These are phyloP conservation scores for Macrocentrus cingulum DNA, from an alignment of 1,140 invertebrate genomes.

Conservation along the genomic window DNA sequence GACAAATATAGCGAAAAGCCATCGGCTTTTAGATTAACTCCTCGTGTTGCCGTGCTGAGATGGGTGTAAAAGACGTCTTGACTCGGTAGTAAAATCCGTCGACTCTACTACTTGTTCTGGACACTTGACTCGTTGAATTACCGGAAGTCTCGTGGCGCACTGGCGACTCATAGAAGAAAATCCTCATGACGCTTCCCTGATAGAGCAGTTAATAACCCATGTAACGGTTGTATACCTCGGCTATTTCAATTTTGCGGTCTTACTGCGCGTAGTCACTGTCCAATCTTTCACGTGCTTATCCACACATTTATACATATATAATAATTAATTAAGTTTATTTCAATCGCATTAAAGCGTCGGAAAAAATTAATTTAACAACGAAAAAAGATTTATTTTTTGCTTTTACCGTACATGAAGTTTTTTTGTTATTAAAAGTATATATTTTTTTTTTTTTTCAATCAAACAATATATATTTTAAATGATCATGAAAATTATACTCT, in stretches of 20 bases:
- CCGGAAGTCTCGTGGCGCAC: background rate
- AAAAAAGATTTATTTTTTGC: too few species aligned
- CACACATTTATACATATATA: background rate
- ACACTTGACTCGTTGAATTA: background rate
- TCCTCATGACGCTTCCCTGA: background rate
- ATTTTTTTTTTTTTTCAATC: too few species aligned
- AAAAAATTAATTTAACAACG: too few species aligned
- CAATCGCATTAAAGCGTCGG: background rate
- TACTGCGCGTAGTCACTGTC: constrained; percentile 1
- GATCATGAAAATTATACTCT: too few species aligned
- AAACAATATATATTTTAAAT: too few species aligned
- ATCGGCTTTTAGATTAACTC: background rate
- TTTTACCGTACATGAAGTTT: too few species aligned
- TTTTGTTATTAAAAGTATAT: too few species aligned
- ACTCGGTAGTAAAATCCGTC: background rate
- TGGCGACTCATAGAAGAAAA: background rate
- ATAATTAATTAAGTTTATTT: background rate
- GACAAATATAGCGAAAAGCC: background rate
- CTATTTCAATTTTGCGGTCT: constrained; percentile 26
- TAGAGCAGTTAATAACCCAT: constrained; percentile 20
- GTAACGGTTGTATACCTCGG: constrained; percentile 12
- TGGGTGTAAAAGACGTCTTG: background rate
- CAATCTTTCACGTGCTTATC: background rate
- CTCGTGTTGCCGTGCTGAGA: background rate
- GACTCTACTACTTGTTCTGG: background rate